phyloP scores from a whole-genome alignment of 2,113 vertebrate species.

The Lagopus muta region DNA sequence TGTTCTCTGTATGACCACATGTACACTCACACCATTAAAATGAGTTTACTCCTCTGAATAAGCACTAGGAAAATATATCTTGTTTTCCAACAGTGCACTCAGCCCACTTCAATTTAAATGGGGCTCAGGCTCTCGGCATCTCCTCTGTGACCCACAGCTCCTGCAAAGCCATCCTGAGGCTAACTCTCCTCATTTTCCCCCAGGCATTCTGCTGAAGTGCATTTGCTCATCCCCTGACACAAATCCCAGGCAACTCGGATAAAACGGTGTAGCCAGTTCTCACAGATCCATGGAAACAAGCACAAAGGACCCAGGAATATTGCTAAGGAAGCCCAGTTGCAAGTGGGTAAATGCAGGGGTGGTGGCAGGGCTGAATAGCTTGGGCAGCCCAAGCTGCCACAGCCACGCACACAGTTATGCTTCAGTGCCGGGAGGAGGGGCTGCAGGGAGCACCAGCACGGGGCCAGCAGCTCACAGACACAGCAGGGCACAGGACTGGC shows the following conservation, averaged over 20 bases:
- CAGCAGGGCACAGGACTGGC: background rate
- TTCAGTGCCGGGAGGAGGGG: background rate
- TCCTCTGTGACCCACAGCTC: background rate
- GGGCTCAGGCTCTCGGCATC: background rate
- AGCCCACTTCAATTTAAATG: background rate
- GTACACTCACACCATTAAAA: background rate
- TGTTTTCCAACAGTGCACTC: background rate
- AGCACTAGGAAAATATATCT: background rate
- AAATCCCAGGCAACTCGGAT: background rate
- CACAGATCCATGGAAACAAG: background rate
- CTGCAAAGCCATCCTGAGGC: background rate
- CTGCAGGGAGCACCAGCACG: background rate
- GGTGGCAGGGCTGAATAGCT: background rate
- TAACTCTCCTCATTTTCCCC: background rate
- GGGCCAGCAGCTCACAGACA: background rate
- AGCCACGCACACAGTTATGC: background rate
- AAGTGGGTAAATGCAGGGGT: background rate
- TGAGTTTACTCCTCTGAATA: background rate
- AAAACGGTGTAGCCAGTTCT: rapidly evolving
- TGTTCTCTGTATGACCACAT: background rate
- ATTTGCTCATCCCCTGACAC: background rate
- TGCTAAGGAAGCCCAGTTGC: background rate
- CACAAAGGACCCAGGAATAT: background rate
- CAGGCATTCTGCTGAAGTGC: background rate
- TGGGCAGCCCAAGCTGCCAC: background rate